phyloP scores from a whole-genome alignment of 2,888 invertebrate species.

The Trissolcus brochymenae region DNA sequence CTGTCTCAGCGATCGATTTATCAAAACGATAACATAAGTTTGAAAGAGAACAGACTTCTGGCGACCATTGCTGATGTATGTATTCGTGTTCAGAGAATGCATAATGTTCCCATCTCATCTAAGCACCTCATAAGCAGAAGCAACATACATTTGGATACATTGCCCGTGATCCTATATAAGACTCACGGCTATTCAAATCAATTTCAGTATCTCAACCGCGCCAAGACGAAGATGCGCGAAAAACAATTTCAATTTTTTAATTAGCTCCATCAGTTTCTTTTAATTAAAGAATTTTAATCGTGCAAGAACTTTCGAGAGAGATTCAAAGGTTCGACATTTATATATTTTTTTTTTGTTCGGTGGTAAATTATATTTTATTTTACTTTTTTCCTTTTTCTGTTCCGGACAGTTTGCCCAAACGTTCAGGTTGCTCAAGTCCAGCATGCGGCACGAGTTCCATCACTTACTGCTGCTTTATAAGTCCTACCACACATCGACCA shows the following conservation, averaged over 20 bases:
- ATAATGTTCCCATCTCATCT: slow-evolving; percentile 53
- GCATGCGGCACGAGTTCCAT: slow-evolving; percentile 38
- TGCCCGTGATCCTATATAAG: slow-evolving; percentile 54
- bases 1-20: slow-evolving; percentile 23
- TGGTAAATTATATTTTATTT: neutral
- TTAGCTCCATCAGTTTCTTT: neutral
- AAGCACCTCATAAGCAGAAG: slow-evolving; percentile 52
- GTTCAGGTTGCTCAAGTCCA: slow-evolving; percentile 17
- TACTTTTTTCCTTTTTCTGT: slow-evolving; percentile 16
- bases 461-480: slow-evolving; percentile 33
- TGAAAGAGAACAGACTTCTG: slow-evolving; percentile 18
- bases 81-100: slow-evolving; percentile 57
- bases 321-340: no score
- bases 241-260: neutral
- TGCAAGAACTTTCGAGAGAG: neutral
- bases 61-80: slow-evolving; percentile 52
- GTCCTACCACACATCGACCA: slow-evolving; percentile 27
- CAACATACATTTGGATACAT: slow-evolving; percentile 56
- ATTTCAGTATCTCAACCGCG: slow-evolving; percentile 24
- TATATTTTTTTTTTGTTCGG: no score
- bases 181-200: slow-evolving; percentile 9
- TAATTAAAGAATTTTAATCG: neutral
- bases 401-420: slow-evolving; percentile 12
- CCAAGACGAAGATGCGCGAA: neutral
- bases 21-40: slow-evolving; percentile 22